phyloP scores from a whole-genome alignment of 2,888 invertebrate species.

The Lithophane ornitopus region DNA sequence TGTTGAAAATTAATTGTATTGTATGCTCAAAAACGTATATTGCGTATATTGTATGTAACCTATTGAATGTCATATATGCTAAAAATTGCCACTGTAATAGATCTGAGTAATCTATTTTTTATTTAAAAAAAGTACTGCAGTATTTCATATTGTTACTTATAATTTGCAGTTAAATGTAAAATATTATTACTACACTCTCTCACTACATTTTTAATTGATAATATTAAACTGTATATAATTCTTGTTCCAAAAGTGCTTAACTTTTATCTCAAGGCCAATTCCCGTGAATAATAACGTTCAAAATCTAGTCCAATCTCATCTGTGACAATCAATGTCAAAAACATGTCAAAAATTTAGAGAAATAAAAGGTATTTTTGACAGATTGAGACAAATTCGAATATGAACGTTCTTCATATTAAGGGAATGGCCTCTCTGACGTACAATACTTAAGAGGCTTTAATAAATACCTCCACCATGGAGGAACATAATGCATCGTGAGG shows the following conservation, averaged over 20 bases:
- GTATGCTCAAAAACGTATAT: conserved; percentile 17
- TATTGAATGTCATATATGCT: not conserved
- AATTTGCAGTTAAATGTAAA: conserved; percentile 18
- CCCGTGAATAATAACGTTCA: too few relatives aligned
- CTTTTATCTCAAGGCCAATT: not conserved
- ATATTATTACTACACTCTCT: not conserved
- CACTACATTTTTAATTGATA: not conserved
- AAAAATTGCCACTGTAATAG: not conserved
- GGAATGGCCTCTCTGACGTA: not conserved
- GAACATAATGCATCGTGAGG: conserved; percentile 42
- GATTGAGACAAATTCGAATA: too few relatives aligned
- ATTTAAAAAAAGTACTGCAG: not conserved
- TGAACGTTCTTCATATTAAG: too few relatives aligned
- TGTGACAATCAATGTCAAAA: too few relatives aligned
- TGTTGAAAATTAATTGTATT: conserved; percentile 39
- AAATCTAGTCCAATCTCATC: too few relatives aligned
- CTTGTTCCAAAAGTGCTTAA: not conserved
- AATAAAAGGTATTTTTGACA: too few relatives aligned
- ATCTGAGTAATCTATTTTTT: not conserved
- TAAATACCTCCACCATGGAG: conserved; percentile 2
- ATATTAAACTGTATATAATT: not conserved
- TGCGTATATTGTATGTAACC: conserved; percentile 8
- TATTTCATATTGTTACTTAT: not conserved
- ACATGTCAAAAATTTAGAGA: too few relatives aligned
- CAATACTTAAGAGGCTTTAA: not conserved